These are phyloP conservation scores for Caranx ignobilis DNA, from an alignment of 2,113 vertebrate species.

Conservation along the genomic window DNA sequence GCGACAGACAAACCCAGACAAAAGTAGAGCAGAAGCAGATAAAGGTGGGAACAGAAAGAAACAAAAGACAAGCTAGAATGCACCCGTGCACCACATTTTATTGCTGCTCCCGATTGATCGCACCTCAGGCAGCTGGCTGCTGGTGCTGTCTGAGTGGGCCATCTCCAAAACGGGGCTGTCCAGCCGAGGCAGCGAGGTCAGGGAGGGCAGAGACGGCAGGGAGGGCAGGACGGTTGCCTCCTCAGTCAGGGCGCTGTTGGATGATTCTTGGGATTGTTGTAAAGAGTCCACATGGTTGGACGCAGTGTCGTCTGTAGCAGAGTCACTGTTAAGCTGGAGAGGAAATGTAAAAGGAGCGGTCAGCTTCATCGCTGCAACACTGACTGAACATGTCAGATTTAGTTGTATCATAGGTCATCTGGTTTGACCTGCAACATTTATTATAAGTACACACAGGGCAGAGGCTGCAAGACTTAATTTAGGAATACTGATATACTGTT, in stretches of 20 bases:
- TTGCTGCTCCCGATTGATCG: constrained; percentile 87
- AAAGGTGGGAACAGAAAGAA: constrained; percentile 24
- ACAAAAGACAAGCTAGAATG: constrained; percentile 82
- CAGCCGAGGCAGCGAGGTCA: constrained; percentile 82
- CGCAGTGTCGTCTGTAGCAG: constrained; percentile 87
- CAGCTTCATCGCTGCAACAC: neutral
- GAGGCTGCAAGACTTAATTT: no score
- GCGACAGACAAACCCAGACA: constrained; percentile 40
- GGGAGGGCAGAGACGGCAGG: constrained; percentile 77
- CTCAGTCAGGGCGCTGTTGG: constrained; percentile 89
- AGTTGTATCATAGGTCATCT: neutral
- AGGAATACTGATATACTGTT: no score
- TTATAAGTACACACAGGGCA: neutral
- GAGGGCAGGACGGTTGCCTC: constrained; percentile 86
- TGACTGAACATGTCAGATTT: neutral
- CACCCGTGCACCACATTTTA: constrained; percentile 91
- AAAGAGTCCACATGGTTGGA: constrained; percentile 92
- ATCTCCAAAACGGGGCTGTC: constrained; percentile 93
- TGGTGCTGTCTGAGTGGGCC: constrained; percentile 93
- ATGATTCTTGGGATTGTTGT: constrained; percentile 93
- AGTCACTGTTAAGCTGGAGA: constrained; percentile 91
- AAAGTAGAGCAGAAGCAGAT: constrained; percentile 54
- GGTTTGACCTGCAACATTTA: neutral
- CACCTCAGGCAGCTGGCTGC: constrained; percentile 99
- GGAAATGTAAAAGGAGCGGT: neutral